Conservation (phyloP, 2,113 vertebrate species). For the Alethe diademata region DNA sequence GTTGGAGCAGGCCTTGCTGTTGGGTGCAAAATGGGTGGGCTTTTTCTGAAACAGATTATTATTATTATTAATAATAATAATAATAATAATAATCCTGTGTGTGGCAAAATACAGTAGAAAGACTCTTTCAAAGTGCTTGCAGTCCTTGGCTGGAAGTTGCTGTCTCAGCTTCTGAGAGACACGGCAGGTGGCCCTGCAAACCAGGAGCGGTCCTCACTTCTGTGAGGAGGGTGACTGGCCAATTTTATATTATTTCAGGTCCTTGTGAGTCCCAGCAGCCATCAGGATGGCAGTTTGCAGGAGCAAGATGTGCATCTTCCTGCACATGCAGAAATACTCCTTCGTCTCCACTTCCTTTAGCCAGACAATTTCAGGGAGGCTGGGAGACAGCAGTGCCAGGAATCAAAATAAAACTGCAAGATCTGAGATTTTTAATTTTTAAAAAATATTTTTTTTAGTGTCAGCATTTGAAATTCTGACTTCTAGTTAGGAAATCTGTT, state of each 20-base stretch:
- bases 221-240: background rate
- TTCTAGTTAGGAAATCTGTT: background rate
- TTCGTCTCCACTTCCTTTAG: background rate
- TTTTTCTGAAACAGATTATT: background rate
- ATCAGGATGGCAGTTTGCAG: background rate
- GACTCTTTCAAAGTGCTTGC: background rate
- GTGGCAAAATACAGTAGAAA: background rate
- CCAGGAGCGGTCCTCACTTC: fast-evolving
- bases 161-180: background rate
- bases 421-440: background rate
- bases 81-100: no score
- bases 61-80: no score
- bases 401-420: background rate
- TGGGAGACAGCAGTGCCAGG: background rate
- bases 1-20: background rate
- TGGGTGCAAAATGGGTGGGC: background rate
- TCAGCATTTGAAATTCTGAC: background rate
- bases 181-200: fast-evolving
- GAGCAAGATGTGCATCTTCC: background rate
- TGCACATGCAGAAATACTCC: background rate
- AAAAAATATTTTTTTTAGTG: background rate
- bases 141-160: background rate
- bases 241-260: background rate
- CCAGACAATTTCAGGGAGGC: background rate
- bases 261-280: background rate